Evolutionary conservation across 2,888 invertebrate genomes (phyloP).

Genomic region (Apomyelois bistriatella): DNA sequence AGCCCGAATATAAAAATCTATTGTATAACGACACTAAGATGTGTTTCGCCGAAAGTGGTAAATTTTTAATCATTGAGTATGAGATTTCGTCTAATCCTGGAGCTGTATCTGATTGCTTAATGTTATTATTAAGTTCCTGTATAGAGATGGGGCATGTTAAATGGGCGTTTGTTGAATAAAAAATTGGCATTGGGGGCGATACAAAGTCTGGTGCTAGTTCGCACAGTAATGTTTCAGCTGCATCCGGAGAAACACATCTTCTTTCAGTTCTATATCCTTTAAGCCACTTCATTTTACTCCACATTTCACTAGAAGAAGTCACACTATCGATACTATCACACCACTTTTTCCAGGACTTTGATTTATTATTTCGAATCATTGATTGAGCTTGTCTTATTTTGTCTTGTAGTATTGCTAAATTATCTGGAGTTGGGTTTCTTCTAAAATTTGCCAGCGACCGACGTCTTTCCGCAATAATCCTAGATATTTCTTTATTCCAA

Average conservation of each 20-base stretch:
- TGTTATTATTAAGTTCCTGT: slow-evolving; percentile 14
- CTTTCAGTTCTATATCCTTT: slow-evolving; percentile 16
- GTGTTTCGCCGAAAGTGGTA: slow-evolving; percentile 13
- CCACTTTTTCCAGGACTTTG: slow-evolving; percentile 13
- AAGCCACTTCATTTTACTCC: slow-evolving; percentile 22
- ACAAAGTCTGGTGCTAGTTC: slow-evolving; percentile 7
- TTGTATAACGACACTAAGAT: slow-evolving; percentile 17
- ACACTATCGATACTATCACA: slow-evolving; percentile 14
- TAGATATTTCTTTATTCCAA: slow-evolving; percentile 26
- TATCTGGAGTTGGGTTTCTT: slow-evolving; percentile 24
- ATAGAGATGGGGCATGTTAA: slow-evolving; percentile 13
- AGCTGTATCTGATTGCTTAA: slow-evolving; percentile 19
- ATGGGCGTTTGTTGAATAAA: slow-evolving; percentile 9
- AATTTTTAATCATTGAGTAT: slow-evolving; percentile 21
- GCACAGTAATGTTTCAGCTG: background rate
- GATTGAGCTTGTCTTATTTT: slow-evolving; percentile 17
- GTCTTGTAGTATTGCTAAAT: slow-evolving; percentile 15
- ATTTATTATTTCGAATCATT: slow-evolving; percentile 14
- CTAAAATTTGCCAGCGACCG: slow-evolving; percentile 24
- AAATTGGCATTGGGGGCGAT: background rate
- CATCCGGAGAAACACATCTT: slow-evolving; percentile 15
- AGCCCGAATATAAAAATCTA: slow-evolving; percentile 1
- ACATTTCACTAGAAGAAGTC: slow-evolving; percentile 17
- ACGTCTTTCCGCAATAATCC: slow-evolving; percentile 23
- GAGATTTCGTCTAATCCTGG: slow-evolving; percentile 21